Conservation (phyloP, 2,888 invertebrate species). For the Lissonota sp. region DNA sequence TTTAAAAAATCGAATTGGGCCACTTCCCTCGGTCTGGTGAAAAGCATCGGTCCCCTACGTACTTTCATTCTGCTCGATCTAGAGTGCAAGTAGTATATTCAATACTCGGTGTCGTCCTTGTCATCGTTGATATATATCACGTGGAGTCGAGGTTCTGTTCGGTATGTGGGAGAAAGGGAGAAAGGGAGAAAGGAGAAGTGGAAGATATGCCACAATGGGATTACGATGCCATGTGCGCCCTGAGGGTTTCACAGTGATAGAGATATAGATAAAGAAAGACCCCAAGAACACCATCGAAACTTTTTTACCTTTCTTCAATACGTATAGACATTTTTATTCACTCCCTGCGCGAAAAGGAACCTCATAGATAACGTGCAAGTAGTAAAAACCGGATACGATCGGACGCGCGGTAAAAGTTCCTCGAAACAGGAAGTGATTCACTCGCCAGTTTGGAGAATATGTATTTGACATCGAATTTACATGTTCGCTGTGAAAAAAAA, state of each 20-base stretch:
- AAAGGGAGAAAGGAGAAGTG: conserved; percentile 21
- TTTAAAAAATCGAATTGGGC: conserved; percentile 61
- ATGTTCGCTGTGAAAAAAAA: conserved; percentile 1
- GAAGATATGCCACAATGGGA: conserved; percentile 59
- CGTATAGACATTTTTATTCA: conserved; percentile 37
- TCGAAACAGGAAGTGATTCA: conserved; percentile 11
- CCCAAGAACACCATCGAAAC: conserved; percentile 44
- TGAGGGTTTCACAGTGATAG: conserved; percentile 38
- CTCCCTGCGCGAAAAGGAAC: conserved; percentile 28
- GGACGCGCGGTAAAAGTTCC: conserved; percentile 36
- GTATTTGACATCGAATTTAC: background rate
- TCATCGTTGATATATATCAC: conserved; percentile 33
- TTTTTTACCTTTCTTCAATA: conserved; percentile 24
- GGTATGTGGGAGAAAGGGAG: background rate
- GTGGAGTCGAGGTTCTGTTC: conserved; percentile 6
- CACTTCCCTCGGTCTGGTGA: conserved; percentile 56
- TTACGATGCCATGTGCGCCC: conserved; percentile 57
- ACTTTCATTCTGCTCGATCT: conserved; percentile 58
- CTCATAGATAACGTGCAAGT: conserved; percentile 40
- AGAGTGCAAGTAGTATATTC: conserved; percentile 65
- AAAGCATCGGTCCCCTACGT: conserved; percentile 52
- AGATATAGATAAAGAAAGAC: conserved; percentile 3
- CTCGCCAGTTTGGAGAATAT: conserved; percentile 3
- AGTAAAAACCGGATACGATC: conserved; percentile 34
- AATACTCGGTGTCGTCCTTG: conserved; percentile 47